Evolutionary conservation across 1,140 invertebrate species (phyloP), one percentile per base, ranked within the genome.

Genomic region (Drosophila auraria): DNA sequence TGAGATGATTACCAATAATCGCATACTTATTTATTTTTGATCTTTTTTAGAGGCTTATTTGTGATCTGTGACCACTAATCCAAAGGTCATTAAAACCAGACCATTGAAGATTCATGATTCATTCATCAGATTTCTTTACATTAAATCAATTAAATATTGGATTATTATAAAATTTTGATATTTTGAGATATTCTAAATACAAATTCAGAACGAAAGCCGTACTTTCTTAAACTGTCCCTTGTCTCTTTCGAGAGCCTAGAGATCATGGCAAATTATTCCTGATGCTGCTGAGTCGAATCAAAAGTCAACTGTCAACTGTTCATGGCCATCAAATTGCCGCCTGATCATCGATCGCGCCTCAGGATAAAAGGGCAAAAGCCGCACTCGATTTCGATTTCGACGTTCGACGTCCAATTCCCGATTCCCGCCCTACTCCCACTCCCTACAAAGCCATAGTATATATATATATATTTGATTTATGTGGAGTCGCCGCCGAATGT

Each of bases 311-410:
- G 84, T 89, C 84, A 89, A 82, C 49, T 81, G 74, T 89, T 90
- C 84, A 90, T 90, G 84, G 81, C 65, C 81, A 78, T 90, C 84
- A 89, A 89, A 89, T 81, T 74, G 83, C 80, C 83, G 83, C 83
- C 76, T 78, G 83, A 76, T 75, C 58, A 38, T 25, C 62, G 51
- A 45, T 56, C 53, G 42, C 45, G 33, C 38, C 17, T 17, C 12
- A n/a, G 40, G 78, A 89, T 89, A 65, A 89, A 89, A 89, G 84
- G 56, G 5, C 45, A 64, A 79, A 89, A 73, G 86, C 84, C 84
- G 84, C 83, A 30, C 51, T 30, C 25, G n/a, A 57, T 42, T 68
- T 54, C 45, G 40, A 38, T 36, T 44, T 33, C n/a, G 23, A 38
- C n/a, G 33, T 15, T 15, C 5, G 75, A 78, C 59, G 45, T 56